Base-by-base conservation (phyloP, 1,140 invertebrate species). In the Theocolax elegans region DNA sequence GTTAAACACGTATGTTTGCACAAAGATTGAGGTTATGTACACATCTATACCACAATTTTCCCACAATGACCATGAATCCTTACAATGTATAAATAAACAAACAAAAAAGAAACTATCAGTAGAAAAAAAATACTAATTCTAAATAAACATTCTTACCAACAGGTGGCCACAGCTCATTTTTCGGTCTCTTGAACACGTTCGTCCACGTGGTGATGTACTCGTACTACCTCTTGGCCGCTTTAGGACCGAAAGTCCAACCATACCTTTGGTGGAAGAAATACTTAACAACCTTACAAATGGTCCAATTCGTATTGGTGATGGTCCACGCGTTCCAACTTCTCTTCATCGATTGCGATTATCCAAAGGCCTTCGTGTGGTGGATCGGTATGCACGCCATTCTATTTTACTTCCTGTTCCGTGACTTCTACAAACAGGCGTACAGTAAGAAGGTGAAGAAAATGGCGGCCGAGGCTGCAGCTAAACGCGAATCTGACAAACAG, bases 251-350 rank as follows among this genome's bases (percentile, higher is more conserved):
- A 49, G 89, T 95, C 75, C 94, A 95, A 80, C 94, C 92, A 60
- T 96, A 93, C 78, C 85, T 97, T 8, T 97, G 95, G 95, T 97
- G 96, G 95, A 97, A 97, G 87, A 95, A 92, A 78, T 96, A 97
- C 78, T 83, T 97, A 42, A 97, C 96, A 0, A 88, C 89, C 2
- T 81, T 97, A 72, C 96, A 97, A 84, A 91, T 97, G 91, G 89
- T 91, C 2, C 95, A 96, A 82, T 96, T 96, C 75, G 83, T 95
- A 1, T 75, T 91, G 1, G 92, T 95, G 1, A 91, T 93, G 84
- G 79, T 93, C 3, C 94, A 96, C 79, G 91, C 93, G 12, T 92
- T 93, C 87, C 94, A 96, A 82, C 83, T 96, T 27, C 84, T 96
- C 54, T 94, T 95, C 86, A 91, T 92, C 76, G 93, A 95, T 25